Base-by-base conservation (phyloP, 1,140 invertebrate species). In the Neotoxoptera formosana region DNA sequence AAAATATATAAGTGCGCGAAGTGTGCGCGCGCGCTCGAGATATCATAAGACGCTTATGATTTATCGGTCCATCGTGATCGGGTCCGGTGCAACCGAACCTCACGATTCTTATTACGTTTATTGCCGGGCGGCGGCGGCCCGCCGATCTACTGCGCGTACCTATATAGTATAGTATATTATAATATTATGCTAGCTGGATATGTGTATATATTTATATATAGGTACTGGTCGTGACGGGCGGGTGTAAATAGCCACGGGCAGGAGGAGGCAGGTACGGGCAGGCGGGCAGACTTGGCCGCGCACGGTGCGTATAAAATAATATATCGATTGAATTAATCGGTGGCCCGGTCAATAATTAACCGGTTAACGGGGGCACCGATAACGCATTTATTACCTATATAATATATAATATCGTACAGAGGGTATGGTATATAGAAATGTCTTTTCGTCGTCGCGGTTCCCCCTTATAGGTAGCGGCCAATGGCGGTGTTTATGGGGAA, bases 311-410 rank as follows among this genome's bases (percentile, higher is more conserved):
- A 67, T 67, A 67, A 67, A n/a, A 67, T 67, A 67, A 67, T 67
- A 67, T 93, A 93, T 93, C 91, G 76, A 84, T 83, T 60, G 76
- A 84, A 93, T 93, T 93, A 93, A 93, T 93, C 91, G 91, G 45
- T 83, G 90, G 76, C 90, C 91, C 76, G 48, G 81, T 25, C 81
- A 84, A 93, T 93, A 93, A 93, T 93, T 93, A 93, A 93, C 81
- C 91, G 91, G 91, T 83, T 93, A 93, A 93, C 51, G 88, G 88
- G 51, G 8, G 20, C 88, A 34, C 48, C 83, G 36, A 83, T 83
- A 83, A 41, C 60, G 60, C 60, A 76, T n/a, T n/a, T n/a, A 76
- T 76, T 76, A 76, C 30, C 60, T 8, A 14, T 7, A 17, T 76
- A 30, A 60, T 30, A 60, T 14, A 67, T n/a, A 30, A 67, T 67